Evolutionary conservation across 2,888 invertebrate species (phyloP), one percentile per base, ranked within the genome.

Genomic region (Acrobasis suavella): DNA sequence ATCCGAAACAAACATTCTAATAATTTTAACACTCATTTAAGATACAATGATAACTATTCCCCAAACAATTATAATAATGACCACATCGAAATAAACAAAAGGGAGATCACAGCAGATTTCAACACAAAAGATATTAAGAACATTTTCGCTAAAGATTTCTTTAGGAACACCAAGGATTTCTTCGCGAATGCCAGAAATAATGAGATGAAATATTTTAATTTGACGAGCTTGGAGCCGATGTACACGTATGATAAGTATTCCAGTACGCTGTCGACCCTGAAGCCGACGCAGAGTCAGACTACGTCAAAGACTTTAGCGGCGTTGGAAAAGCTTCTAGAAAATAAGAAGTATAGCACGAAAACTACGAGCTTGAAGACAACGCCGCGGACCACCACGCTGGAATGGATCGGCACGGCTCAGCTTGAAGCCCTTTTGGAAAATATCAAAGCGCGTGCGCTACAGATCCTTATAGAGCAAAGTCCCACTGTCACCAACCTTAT

Each of bases 401-500:
- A 69, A 9, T 68, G 63, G 10, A n/a, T 61, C 16, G 78, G 74
- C 0, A 83, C 84, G 9, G 80, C 77, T 2, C 75, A 81, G 64
- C 77, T 89, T 56, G 88, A 89, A 73, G 68, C 65, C 16, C 62
- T 87, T 51, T 72, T 89, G 0, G 77, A 82, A 63, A 74, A 80
- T 64, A 81, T 86, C 14, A 88, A 87, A 74, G 64, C 71, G 15
- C 82, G 76, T 68, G 80, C 82, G 2, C 67, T 81, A 32, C 65
- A 80, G 63, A 78, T 74, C 66, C 69, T 82, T 12, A 61, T 72
- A 9, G 74, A 75, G 62, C 77, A 82, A 58, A 76, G 63, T 32
- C 79, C 81, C n/a, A 64, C 70, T 8, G 42, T 82, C 0, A 68
- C 72, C 5, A 75, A 76, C 32, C 65, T 85, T 7, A 75, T 83